Evolutionary conservation across 2,888 invertebrate genomes (phyloP).

Genomic region (Leptinotarsa rubiginosa): DNA sequence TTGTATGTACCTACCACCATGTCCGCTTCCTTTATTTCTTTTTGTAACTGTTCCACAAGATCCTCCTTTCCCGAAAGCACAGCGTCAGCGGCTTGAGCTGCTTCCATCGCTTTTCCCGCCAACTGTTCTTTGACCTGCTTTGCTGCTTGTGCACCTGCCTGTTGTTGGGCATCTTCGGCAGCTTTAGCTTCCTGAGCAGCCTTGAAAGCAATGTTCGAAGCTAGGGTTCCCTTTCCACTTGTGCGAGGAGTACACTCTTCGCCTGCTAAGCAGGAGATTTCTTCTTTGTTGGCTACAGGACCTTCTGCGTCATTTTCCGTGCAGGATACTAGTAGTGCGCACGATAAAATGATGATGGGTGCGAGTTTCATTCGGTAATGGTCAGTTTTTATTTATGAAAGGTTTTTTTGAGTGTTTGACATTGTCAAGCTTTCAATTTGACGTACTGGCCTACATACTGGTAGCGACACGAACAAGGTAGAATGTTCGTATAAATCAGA

Average conservation of each 20-base stretch:
- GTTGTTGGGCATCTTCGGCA: constrained; percentile 78
- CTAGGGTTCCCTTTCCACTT: constrained; percentile 50
- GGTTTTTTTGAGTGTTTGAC: background rate
- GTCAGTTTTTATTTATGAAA: background rate
- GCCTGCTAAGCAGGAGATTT: constrained; percentile 45
- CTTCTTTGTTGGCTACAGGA: constrained; percentile 37
- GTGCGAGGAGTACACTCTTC: constrained; percentile 46
- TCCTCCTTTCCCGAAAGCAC: constrained; percentile 69
- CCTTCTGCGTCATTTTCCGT: constrained; percentile 25
- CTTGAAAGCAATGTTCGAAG: constrained; percentile 76
- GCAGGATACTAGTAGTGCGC: background rate
- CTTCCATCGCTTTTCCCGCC: constrained; percentile 77
- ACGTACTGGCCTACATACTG: background rate
- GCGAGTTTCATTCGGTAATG: constrained; percentile 3
- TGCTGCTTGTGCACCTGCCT: constrained; percentile 77
- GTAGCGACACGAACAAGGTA: no score
- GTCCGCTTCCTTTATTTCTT: constrained; percentile 76
- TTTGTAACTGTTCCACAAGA: constrained; percentile 76
- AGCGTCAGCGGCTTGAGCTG: constrained; percentile 79
- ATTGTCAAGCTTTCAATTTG: background rate
- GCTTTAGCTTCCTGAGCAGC: constrained; percentile 81
- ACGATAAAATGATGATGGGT: background rate
- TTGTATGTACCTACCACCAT: constrained; percentile 53
- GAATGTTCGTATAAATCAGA: no score
- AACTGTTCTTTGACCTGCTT: constrained; percentile 77